Base-by-base conservation (phyloP, 1,140 invertebrate genomes). In the Episyrphus balteatus region DNA sequence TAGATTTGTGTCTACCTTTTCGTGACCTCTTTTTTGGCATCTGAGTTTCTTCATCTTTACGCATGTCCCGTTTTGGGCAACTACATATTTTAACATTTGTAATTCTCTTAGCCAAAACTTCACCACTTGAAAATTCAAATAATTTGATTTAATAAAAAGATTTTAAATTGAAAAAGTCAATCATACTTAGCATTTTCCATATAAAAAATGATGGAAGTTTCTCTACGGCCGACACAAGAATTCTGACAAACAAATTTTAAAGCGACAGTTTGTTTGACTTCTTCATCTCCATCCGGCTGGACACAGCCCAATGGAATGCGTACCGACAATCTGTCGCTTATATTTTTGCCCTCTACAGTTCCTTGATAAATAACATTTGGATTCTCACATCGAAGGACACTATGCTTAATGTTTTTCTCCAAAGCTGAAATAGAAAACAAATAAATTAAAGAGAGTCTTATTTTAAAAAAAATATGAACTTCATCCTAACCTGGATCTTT, bases 221-320 rank as follows among this genome's bases (percentile, higher is more conserved):
- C 58, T 41, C 58, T 60, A 33, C 63, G 58, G 7, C 61, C 61
- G 45, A 66, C 54, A 39, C 63, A 66, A 3, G 63, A 66, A 40
- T 66, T 66, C 34, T 63, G 61, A 21, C 63, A 66, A 5, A 54
- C 53, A 30, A 66, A 66, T 30, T 54, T 60, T 5, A 66, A 55
- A 15, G 56, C 63, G n/a, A 63, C 46, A 9, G 62, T 59, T 44
- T 66, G 63, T 1, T 54, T 52, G 2, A 61, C 44, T 3, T 45
- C 32, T 1, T 42, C 51, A 8, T 47, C 42, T 13, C 40, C 21
- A 39, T 38, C 34, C 12, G 42, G 57, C 47, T 11, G 50, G 43
- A 44, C 46, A 50, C 54, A 58, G 49, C 36, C 56, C 7, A 66
- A 37, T 0, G 63, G 63, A n/a, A 66, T 49, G 9, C 63, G 31